A percentile compares a stretch with the other conserved stretches of the same genome.
phyloP scores from a whole-genome alignment of 2,113 vertebrate species.

The Thunnus maccoyii region DNA sequence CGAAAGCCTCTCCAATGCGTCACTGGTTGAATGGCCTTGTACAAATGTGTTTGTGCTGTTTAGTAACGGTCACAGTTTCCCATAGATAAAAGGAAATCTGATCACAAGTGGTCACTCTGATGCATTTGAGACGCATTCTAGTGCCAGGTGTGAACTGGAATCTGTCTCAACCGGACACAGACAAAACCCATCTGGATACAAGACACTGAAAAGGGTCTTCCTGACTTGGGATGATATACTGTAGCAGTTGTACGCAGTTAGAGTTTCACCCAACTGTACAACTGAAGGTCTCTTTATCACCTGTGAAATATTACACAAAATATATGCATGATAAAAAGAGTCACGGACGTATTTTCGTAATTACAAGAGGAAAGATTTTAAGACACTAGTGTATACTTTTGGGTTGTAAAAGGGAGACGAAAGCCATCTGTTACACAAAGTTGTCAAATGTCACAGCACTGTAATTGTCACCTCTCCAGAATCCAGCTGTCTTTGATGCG shows the following conservation, averaged over 20 bases:
- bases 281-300: not conserved
- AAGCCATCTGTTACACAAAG: conserved; percentile 13
- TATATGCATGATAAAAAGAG: not conserved
- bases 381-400: not conserved
- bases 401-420: not conserved
- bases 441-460: conserved; percentile 17
- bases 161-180: conserved; percentile 2
- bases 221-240: conserved; percentile 8
- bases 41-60: conserved; percentile 15
- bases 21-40: not conserved
- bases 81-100: conserved; percentile 23
- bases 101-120: conserved; percentile 8
- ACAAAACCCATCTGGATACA: conserved; percentile 12
- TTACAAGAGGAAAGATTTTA: not conserved
- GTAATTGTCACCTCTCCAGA: not conserved
- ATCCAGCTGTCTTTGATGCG: conserved; percentile 33
- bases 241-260: conserved; percentile 23
- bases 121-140: conserved; percentile 30
- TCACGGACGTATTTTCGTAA: not conserved
- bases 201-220: conserved; percentile 1
- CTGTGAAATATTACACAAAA: conserved; percentile 3
- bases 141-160: conserved; percentile 17
- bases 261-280: conserved; percentile 11
- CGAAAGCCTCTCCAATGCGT: not conserved
- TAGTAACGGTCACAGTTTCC: not conserved